Evolutionary conservation across 1,140 invertebrate genomes (phyloP).

Genomic region (Halictus rubicundus): DNA sequence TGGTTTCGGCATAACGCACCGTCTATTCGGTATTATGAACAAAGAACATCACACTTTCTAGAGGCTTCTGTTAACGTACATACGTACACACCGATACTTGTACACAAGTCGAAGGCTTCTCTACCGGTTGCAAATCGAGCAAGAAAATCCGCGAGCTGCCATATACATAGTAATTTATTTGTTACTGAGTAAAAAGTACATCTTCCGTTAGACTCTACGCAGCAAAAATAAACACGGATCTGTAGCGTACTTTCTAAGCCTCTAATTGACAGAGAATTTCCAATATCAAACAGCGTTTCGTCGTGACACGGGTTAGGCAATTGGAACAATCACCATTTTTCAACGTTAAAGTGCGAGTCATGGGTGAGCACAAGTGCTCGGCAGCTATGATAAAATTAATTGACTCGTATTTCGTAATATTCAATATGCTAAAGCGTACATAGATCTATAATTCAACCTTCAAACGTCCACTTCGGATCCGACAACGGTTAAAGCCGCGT

Average conservation of each 20-base stretch:
- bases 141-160: neutral
- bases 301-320: conserved; percentile 34
- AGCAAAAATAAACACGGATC: neutral
- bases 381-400: conserved; percentile 26
- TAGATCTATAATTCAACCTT: conserved; percentile 45
- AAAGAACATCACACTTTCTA: conserved; percentile 51
- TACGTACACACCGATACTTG: neutral
- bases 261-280: conserved; percentile 12
- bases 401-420: conserved; percentile 44
- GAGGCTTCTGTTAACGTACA: conserved; percentile 34
- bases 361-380: conserved; percentile 6
- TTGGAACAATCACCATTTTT: conserved; percentile 57
- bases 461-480: conserved; percentile 3
- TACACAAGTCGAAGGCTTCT: neutral
- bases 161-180: neutral
- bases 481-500: neutral
- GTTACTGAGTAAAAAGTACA: neutral
- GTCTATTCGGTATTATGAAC: conserved; percentile 25
- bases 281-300: conserved; percentile 15
- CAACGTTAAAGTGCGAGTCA: conserved; percentile 43
- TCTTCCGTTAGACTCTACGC: too few relatives aligned
- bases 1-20: neutral
- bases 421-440: conserved; percentile 12
- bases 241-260: neutral
- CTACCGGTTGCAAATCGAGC: conserved; percentile 22